Conservation (phyloP, 2,888 invertebrate species). For the Micropterix aruncella region DNA sequence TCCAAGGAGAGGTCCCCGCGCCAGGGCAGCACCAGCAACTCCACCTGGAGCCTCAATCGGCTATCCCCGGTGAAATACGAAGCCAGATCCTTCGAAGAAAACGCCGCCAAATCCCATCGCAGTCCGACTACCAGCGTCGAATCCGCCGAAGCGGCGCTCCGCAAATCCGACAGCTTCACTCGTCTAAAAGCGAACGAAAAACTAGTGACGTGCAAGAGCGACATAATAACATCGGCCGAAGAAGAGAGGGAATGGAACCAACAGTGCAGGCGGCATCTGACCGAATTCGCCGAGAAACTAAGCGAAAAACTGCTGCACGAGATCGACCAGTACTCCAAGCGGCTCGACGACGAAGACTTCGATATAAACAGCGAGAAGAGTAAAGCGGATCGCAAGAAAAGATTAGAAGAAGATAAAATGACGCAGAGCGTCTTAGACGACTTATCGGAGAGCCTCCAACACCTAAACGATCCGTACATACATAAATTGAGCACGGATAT, state of each 20-base stretch:
- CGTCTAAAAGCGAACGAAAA: constrained; percentile 36
- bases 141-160: constrained; percentile 36
- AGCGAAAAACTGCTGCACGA: constrained; percentile 68
- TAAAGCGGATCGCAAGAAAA: constrained; percentile 34
- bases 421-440: constrained; percentile 35
- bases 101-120: constrained; percentile 28
- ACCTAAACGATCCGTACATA: constrained; percentile 45
- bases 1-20: constrained; percentile 38
- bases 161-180: constrained; percentile 38
- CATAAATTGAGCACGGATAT: constrained; percentile 43
- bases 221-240: constrained; percentile 32
- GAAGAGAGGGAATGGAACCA: constrained; percentile 39
- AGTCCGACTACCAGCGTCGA: constrained; percentile 38
- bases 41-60: constrained; percentile 36
- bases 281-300: constrained; percentile 70
- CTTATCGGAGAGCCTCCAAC: constrained; percentile 35
- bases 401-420: constrained; percentile 33
- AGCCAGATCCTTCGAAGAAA: constrained; percentile 34
- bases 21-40: constrained; percentile 34
- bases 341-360: constrained; percentile 37
- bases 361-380: constrained; percentile 36
- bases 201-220: constrained; percentile 35
- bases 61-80: constrained; percentile 33
- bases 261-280: constrained; percentile 53
- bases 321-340: constrained; percentile 48